A percentile compares a stretch with the other conserved stretches of the same genome.
Conservation (phyloP, 2,797 vertebrate genomes). For the Enteromius argenteus region DNA sequence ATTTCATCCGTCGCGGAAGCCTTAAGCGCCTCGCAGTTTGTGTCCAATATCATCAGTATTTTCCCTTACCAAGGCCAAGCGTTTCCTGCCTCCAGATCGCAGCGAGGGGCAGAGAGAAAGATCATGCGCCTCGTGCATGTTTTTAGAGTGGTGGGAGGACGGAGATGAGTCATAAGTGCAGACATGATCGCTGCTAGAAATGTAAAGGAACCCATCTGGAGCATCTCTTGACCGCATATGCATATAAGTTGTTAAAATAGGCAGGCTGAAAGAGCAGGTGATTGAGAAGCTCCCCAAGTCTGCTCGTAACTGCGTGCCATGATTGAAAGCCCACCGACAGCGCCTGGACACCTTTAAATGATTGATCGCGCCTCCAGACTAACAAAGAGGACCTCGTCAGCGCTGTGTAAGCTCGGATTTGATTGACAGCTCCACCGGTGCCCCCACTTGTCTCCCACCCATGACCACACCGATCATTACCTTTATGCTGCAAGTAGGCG, state of each 20-base stretch:
- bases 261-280: background rate
- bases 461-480: constrained; percentile 27
- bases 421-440: constrained; percentile 48
- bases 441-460: background rate
- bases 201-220: constrained; percentile 44
- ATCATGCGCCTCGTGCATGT: constrained; percentile 31
- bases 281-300: constrained; percentile 44
- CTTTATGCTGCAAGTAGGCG: constrained; percentile 6
- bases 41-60: constrained; percentile 25
- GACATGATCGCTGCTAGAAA: constrained; percentile 45
- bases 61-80: constrained; percentile 15
- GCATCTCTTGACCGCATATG: constrained; percentile 21
- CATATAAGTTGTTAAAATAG: constrained; percentile 31
- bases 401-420: constrained; percentile 44
- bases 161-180: constrained; percentile 58
- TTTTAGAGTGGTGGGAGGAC: constrained; percentile 44
- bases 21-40: constrained; percentile 17
- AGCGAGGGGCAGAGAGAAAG: constrained; percentile 33
- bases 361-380: constrained; percentile 53
- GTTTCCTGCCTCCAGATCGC: constrained; percentile 5
- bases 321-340: constrained; percentile 50
- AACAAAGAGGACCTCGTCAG: constrained; percentile 55
- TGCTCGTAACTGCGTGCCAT: constrained; percentile 35
- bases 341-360: constrained; percentile 42
- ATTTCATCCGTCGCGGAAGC: background rate